Evolutionary conservation across 2,888 invertebrate genomes (phyloP), one percentile per base, ranked within the genome.

Genomic region (Leptinotarsa tumamoca): DNA sequence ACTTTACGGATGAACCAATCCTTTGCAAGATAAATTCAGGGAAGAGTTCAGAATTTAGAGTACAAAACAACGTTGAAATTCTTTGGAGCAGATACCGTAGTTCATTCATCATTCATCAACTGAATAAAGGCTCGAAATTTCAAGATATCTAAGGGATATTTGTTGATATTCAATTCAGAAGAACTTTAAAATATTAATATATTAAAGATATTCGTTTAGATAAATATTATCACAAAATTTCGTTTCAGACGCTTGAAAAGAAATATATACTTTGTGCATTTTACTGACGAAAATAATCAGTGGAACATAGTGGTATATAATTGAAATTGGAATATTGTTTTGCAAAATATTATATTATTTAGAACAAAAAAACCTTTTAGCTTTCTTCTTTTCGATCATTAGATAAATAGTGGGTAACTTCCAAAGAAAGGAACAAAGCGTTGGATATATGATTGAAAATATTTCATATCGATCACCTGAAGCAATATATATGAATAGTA

Each of bases 21-120:
- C 43, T 63, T 63, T 43, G 27, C 63, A n/a, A 43, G 43, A 33
- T 63, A n/a, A 27, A 21, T 43, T 63, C 33, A n/a, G 17, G 10
- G 17, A 43, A 43, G 43, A 17, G 33, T 27, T 15, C 14, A 63
- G 27, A 63, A 63, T 43, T 63, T 43, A 4, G 18, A 63, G 33
- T 33, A 18, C n/a, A 63, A 63, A 63, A 63, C 63, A 63, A 27
- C 63, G 43, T n/a, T 43, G 33, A 63, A 63, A 33, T 63, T n/a
- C 43, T 33, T 33, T 33, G n/a, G 63, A 63, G 33, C n/a, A 63
- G 33, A 63, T 63, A 63, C 63, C 27, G 4, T 3, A 63, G 63
- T 63, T 63, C 63, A 63, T 63, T 63, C 33, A 63, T 63, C 63
- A 63, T 63, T 63, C n/a, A 63, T 63, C n/a, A 63, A n/a, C n/a